Percentiles rank a stretch among this genome's conserved stretches.
Evolutionary conservation across 2,113 vertebrate species (phyloP).

Genomic region (Oophaga pumilio): DNA sequence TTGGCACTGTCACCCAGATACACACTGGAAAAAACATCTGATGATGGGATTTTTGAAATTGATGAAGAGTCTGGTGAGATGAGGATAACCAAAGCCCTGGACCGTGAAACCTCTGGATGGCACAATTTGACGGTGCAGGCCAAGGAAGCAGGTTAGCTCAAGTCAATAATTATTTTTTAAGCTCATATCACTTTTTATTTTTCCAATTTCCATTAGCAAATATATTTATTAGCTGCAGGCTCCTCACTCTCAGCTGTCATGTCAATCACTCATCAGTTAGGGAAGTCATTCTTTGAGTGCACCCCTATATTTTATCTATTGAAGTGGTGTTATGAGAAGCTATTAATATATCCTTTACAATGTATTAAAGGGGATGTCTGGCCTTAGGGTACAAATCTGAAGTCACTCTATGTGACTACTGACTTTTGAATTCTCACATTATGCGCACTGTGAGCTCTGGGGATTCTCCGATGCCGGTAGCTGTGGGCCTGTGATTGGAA

Average conservation of each 20-base stretch:
- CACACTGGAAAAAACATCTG: conserved; percentile 85
- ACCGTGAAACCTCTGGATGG: conserved; percentile 94
- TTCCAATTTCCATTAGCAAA: neutral
- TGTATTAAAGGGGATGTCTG: too few relatives aligned
- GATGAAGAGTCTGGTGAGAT: conserved; percentile 88
- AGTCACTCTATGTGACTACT: too few relatives aligned
- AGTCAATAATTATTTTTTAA: neutral
- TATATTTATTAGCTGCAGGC: neutral
- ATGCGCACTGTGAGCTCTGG: too few relatives aligned
- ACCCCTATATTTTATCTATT: neutral
- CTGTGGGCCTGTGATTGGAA: too few relatives aligned
- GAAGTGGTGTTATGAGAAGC: too few relatives aligned
- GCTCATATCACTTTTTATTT: neutral
- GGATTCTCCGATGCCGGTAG: too few relatives aligned
- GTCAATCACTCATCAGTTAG: neutral
- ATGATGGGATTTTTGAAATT: conserved; percentile 93
- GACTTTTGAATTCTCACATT: too few relatives aligned
- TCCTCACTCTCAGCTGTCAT: neutral
- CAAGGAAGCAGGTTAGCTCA: conserved; percentile 85
- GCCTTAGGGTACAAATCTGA: too few relatives aligned
- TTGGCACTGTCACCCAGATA: conserved; percentile 74
- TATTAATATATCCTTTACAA: too few relatives aligned
- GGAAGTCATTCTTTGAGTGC: neutral
- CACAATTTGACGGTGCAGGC: conserved; percentile 96
- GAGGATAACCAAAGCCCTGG: conserved; percentile 87